phyloP scores from a whole-genome alignment of 2,113 vertebrate species.

The Piprites chloris region DNA sequence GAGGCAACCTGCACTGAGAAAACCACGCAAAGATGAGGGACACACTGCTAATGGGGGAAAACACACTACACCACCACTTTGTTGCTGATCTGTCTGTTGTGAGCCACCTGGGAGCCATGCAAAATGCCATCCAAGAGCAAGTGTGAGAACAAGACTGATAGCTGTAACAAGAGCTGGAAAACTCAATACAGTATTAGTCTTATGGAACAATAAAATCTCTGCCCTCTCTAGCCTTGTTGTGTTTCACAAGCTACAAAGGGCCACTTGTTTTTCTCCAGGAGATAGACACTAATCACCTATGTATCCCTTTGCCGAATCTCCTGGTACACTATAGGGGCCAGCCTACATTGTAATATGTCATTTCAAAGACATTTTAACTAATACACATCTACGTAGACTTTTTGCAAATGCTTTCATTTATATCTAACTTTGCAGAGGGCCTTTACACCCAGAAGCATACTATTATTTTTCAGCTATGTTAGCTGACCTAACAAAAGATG shows the following conservation, averaged over 20 bases:
- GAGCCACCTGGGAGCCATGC: neutral
- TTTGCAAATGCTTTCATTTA: neutral
- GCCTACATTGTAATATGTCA: neutral
- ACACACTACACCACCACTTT: neutral
- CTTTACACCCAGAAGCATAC: neutral
- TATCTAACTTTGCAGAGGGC: neutral
- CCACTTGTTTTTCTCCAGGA: neutral
- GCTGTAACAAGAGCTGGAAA: neutral
- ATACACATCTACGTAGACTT: neutral
- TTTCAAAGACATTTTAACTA: neutral
- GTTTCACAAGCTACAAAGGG: neutral
- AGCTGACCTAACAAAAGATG: neutral
- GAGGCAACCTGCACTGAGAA: neutral
- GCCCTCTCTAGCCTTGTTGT: neutral
- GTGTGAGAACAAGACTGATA: neutral
- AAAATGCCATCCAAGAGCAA: neutral
- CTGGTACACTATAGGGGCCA: neutral
- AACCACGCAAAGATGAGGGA: neutral
- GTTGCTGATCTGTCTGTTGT: neutral
- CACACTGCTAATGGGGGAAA: neutral
- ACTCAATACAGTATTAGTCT: neutral
- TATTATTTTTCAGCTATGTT: neutral
- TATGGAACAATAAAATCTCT: neutral
- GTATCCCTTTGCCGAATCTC: fast-evolving
- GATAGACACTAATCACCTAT: neutral